Evolutionary conservation across 2,888 invertebrate genomes (phyloP).

Genomic region (Erebia palarica): DNA sequence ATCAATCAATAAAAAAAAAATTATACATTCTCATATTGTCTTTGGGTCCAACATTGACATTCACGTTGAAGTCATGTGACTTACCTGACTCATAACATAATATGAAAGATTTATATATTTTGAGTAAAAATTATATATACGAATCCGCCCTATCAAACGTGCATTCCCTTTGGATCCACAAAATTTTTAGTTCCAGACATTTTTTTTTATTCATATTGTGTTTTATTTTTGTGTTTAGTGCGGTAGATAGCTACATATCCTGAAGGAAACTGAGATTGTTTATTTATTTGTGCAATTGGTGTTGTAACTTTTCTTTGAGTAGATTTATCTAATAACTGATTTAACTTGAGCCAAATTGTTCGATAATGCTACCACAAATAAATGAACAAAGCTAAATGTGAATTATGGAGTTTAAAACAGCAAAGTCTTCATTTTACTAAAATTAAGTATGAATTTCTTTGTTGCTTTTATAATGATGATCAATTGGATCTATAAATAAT

Average conservation of each 20-base stretch:
- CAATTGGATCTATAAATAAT: background rate
- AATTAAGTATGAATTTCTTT: slow-evolving; percentile 1
- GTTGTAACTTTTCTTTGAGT: background rate
- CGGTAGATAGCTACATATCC: slow-evolving; percentile 59
- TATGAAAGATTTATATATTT: background rate
- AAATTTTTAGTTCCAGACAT: slow-evolving; percentile 18
- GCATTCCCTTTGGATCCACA: slow-evolving; percentile 25
- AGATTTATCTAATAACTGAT: slow-evolving; percentile 13
- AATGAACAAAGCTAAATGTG: slow-evolving; percentile 63
- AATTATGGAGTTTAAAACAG: slow-evolving; percentile 63
- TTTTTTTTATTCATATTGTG: slow-evolving; percentile 39
- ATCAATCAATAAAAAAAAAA: background rate
- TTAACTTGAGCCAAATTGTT: slow-evolving; percentile 10
- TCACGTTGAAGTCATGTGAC: slow-evolving; percentile 43
- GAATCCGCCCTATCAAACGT: slow-evolving; percentile 12
- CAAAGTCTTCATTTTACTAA: slow-evolving; percentile 60
- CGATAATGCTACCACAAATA: slow-evolving; percentile 56
- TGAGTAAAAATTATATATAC: background rate
- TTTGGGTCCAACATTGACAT: slow-evolving; percentile 42
- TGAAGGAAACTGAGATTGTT: slow-evolving; percentile 78
- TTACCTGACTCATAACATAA: background rate
- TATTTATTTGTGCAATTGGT: slow-evolving; percentile 64
- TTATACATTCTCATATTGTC: slow-evolving; percentile 38
- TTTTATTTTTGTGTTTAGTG: slow-evolving; percentile 45
- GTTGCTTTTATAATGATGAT: background rate